phyloP scores from a whole-genome alignment of 2,888 invertebrate genomes.

The Apodemia zela region DNA sequence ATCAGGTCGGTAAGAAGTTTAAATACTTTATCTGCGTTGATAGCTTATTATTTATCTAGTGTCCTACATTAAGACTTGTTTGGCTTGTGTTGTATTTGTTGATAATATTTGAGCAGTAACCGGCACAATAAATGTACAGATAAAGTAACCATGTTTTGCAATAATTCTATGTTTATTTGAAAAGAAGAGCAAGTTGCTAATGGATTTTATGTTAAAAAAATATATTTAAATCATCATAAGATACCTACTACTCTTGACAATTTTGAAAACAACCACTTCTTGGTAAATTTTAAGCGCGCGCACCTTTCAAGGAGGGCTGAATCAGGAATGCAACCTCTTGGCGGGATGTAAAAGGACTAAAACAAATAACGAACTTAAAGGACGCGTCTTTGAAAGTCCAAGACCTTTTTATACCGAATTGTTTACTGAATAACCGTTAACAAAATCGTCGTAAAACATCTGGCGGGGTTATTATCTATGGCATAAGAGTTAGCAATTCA shows the following conservation, averaged over 20 bases:
- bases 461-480: background rate
- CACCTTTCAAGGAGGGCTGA: constrained; percentile 31
- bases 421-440: constrained; percentile 10
- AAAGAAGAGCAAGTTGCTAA: background rate
- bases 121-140: constrained; percentile 15
- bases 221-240: background rate
- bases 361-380: constrained; percentile 53
- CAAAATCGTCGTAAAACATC: constrained; percentile 3
- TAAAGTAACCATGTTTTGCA: background rate
- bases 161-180: background rate
- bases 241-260: background rate
- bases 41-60: constrained; percentile 55
- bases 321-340: constrained; percentile 63
- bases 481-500: background rate
- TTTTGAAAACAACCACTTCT: background rate
- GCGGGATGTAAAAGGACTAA: constrained; percentile 64
- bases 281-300: constrained; percentile 4
- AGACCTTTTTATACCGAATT: constrained; percentile 41
- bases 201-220: background rate
- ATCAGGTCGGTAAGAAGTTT: constrained; percentile 68
- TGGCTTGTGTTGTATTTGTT: constrained; percentile 23
- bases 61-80: constrained; percentile 53
- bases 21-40: constrained; percentile 63
- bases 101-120: constrained; percentile 18
- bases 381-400: constrained; percentile 60